Percentiles rank a stretch among this genome's conserved stretches.
phyloP scores from a whole-genome alignment of 2,113 vertebrate genomes.

The Pica pica region DNA sequence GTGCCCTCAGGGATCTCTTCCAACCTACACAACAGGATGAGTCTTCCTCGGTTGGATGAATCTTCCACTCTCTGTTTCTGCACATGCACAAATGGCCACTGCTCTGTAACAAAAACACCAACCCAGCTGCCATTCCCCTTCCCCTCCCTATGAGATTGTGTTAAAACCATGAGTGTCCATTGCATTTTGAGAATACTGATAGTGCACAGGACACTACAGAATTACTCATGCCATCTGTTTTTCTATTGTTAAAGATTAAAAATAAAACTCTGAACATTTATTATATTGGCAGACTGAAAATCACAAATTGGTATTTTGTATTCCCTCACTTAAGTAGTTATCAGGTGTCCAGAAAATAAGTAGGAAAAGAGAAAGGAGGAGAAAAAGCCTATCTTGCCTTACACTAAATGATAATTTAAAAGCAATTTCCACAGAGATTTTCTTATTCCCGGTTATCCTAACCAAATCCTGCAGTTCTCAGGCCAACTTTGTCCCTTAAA shows the following conservation, averaged over 20 bases:
- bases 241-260: constrained; percentile 35
- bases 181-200: background rate
- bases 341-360: background rate
- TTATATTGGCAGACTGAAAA: constrained; percentile 20
- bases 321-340: constrained; percentile 18
- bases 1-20: background rate
- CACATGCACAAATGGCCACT: background rate
- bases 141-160: background rate
- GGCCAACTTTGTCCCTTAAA: background rate
- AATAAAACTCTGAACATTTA: background rate
- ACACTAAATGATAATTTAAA: background rate
- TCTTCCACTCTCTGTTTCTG: background rate
- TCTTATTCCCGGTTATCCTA: background rate
- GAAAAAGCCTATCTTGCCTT: background rate
- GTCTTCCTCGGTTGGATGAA: background rate
- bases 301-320: background rate
- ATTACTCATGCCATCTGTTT: constrained; percentile 28
- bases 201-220: background rate
- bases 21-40: background rate
- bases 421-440: background rate
- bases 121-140: background rate
- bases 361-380: background rate
- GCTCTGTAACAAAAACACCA: background rate
- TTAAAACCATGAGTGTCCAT: background rate
- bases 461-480: background rate